phyloP scores from a whole-genome alignment of 1,140 invertebrate genomes.

The Lethrus apterus region DNA sequence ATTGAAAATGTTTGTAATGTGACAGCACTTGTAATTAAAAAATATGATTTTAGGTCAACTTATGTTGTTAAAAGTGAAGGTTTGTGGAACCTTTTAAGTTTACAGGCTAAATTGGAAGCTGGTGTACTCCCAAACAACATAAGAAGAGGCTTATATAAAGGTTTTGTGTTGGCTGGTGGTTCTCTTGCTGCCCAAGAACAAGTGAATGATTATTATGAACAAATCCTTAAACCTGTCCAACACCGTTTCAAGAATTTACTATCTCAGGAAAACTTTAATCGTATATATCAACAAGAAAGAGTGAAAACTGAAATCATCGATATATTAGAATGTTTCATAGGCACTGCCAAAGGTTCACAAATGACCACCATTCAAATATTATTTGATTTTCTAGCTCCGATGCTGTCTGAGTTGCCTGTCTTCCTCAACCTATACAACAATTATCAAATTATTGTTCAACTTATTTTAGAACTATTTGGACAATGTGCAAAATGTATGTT shows the following conservation, averaged over 20 bases:
- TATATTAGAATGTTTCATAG: constrained; percentile 59
- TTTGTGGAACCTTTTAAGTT: constrained; percentile 40
- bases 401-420: constrained; percentile 58
- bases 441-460: constrained; percentile 71
- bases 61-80: constrained; percentile 41
- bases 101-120: constrained; percentile 36
- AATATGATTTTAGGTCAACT: constrained; percentile 28
- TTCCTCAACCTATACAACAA: constrained; percentile 71
- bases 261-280: constrained; percentile 49
- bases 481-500: constrained; percentile 64
- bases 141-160: constrained; percentile 47
- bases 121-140: constrained; percentile 44
- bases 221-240: constrained; percentile 55
- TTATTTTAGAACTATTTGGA: constrained; percentile 68
- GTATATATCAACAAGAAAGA: constrained; percentile 50
- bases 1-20: neutral
- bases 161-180: constrained; percentile 45
- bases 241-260: constrained; percentile 52
- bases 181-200: constrained; percentile 34
- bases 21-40: neutral
- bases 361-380: constrained; percentile 52
- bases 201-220: constrained; percentile 44
- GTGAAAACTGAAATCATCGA: constrained; percentile 55
- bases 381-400: constrained; percentile 55
- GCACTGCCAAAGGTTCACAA: constrained; percentile 52